These are phyloP conservation scores for Hypothenemus hampei DNA, from an alignment of 1,140 invertebrate species.

Conservation along the genomic window DNA sequence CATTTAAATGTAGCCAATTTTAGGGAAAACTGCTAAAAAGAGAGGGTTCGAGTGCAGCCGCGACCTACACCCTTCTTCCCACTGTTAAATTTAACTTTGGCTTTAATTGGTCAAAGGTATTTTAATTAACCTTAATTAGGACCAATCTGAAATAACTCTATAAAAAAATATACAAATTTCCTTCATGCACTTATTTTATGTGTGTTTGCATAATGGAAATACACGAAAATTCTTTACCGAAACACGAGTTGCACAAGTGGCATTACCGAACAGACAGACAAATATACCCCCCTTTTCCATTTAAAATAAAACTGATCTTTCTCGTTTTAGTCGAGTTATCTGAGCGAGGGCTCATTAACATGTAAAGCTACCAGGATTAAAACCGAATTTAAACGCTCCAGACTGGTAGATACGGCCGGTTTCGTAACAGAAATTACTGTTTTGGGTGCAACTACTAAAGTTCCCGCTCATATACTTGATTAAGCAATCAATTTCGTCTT, in stretches of 20 bases:
- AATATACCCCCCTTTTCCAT: conserved; percentile 3
- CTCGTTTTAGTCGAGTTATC: conserved; percentile 16
- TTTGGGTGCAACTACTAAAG: conserved; percentile 15
- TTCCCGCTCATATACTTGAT: background rate
- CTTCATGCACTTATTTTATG: no score
- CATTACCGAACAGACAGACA: conserved; percentile 14
- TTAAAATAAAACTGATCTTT: conserved; percentile 19
- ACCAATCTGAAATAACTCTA: no score
- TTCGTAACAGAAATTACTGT: conserved; percentile 10
- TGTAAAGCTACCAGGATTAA: conserved; percentile 22
- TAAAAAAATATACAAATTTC: no score
- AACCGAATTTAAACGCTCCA: conserved; percentile 16
- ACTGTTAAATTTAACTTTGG: no score
- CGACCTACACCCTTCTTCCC: no score
- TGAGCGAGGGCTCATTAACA: conserved; percentile 19
- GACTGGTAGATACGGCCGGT: background rate
- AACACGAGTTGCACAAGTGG: no score
- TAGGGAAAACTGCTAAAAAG: conserved; percentile 9
- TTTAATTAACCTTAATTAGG: no score
- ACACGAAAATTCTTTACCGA: no score
- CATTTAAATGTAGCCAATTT: conserved; percentile 20
- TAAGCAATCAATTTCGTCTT: conserved; percentile 4
- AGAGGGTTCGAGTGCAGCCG: conserved; percentile 6
- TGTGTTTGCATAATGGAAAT: no score
- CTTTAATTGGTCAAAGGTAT: no score